Evolutionary conservation across 2,888 invertebrate species (phyloP), one percentile per base, ranked within the genome.

Genomic region (Aporophyla lueneburgensis): DNA sequence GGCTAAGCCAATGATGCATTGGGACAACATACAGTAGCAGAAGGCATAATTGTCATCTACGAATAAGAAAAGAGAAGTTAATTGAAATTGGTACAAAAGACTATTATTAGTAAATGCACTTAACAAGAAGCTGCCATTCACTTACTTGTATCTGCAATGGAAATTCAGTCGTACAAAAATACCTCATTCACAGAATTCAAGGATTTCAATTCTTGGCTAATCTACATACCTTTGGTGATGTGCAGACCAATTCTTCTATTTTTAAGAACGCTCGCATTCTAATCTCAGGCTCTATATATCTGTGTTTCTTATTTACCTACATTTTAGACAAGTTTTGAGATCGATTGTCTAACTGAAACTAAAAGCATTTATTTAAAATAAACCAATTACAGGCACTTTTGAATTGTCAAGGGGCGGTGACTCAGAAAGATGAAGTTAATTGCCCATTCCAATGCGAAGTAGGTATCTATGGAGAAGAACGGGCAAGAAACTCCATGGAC

Each of bases 101-200:
- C 19, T 21, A 24, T 46, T 74, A 33, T 61, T 21, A 61, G 21
- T 9, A 59, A 53, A 71, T 73, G 62, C 74, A 74, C 62, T 77
- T 46, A 46, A 12, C 43, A 46, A 46, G 10, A 46, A 46, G 33
- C 43, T 62, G 49, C 33, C 24, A 63, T 21, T 33, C 49, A 71
- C 62, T 72, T 56, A 24, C 14, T 21, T 54, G 27, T 51, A 80
- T 80, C 16, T 73, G 43, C 80, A 80, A 62, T 73, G 80, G 74
- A 63, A 80, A 80, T 74, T 63, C 33, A 16, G 46, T 46, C 9
- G 14, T 49, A 16, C n/a, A 10, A 78, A 46, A 53, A 24, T 14
- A 10, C 4, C 16, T 5, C 5, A 43, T 21, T 14, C 9, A 16
- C 3, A 4, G 21, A 49, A 56, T 27, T 51, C 58, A 58, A 51